Percentiles rank a stretch among this genome's conserved stretches.
Evolutionary conservation across 2,888 invertebrate genomes (phyloP).

Genomic region (Endomychus coccineus): DNA sequence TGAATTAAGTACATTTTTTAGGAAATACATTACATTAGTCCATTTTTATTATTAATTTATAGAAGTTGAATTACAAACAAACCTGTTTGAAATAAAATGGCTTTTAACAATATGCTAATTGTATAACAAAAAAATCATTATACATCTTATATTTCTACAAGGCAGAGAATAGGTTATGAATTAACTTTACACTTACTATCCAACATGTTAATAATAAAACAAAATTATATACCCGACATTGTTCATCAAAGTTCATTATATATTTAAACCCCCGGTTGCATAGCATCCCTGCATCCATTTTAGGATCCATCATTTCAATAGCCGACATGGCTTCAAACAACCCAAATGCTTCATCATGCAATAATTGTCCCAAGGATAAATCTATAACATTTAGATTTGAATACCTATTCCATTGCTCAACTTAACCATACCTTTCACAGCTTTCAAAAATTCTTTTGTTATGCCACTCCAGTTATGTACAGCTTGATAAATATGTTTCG

Average conservation of each 20-base stretch:
- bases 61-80: no score
- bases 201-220: no score
- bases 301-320: conserved; percentile 99
- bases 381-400: conserved; percentile 42
- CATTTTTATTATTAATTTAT: no score
- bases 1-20: no score
- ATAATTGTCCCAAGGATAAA: conserved; percentile 78
- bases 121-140: no score
- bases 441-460: conserved; percentile 30
- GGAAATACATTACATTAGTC: no score
- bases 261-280: conserved; percentile 83
- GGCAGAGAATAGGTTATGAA: no score
- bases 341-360: conserved; percentile 86
- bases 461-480: conserved; percentile 23
- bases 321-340: conserved; percentile 99
- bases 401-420: no score
- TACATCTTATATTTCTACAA: no score
- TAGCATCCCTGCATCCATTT: conserved; percentile 99
- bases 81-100: no score
- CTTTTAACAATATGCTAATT: no score
- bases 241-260: conserved; percentile 80
- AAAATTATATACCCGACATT: conserved; percentile 59
- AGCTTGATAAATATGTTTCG: conserved; percentile 3
- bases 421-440: conserved; percentile 29
- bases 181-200: no score